Conservation (phyloP, 1,140 invertebrate species). For the Drosophila truncata region DNA sequence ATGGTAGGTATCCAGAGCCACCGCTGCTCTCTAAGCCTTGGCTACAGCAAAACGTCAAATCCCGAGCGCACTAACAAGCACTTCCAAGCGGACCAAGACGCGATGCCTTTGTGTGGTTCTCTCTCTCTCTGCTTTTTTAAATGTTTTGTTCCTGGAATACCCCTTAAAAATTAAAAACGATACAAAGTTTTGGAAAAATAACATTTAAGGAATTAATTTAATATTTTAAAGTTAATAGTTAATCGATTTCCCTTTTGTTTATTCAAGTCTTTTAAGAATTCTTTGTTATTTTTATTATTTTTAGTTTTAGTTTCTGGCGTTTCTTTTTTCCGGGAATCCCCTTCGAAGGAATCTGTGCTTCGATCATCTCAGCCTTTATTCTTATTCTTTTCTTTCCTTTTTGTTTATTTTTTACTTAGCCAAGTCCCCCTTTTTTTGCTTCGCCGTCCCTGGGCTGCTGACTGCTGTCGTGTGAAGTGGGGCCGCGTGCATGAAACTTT, state of each 20-base stretch:
- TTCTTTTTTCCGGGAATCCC: background rate
- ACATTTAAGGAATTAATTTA: too few relatives aligned
- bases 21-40: conserved; percentile 68
- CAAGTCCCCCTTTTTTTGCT: background rate
- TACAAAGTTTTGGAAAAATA: background rate
- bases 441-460: conserved; percentile 10
- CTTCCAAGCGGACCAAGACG: conserved; percentile 51
- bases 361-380: conserved; percentile 1
- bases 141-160: conserved; percentile 13
- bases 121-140: background rate
- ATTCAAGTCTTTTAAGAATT: too few relatives aligned
- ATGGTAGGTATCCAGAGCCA: conserved; percentile 17
- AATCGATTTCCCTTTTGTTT: fast-evolving
- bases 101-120: conserved; percentile 29
- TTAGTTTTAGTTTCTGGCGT: too few relatives aligned
- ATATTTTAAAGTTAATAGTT: background rate
- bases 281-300: background rate
- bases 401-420: background rate
- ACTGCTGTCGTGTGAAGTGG: conserved; percentile 79
- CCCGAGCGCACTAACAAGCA: conserved; percentile 76
- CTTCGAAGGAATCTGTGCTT: conserved; percentile 11
- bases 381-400: conserved; percentile 1
- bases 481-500: conserved; percentile 82
- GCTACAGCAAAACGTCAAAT: conserved; percentile 72
- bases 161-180: background rate